Evolutionary conservation across 2,113 vertebrate species (phyloP).

Genomic region (Camelus dromedarius): DNA sequence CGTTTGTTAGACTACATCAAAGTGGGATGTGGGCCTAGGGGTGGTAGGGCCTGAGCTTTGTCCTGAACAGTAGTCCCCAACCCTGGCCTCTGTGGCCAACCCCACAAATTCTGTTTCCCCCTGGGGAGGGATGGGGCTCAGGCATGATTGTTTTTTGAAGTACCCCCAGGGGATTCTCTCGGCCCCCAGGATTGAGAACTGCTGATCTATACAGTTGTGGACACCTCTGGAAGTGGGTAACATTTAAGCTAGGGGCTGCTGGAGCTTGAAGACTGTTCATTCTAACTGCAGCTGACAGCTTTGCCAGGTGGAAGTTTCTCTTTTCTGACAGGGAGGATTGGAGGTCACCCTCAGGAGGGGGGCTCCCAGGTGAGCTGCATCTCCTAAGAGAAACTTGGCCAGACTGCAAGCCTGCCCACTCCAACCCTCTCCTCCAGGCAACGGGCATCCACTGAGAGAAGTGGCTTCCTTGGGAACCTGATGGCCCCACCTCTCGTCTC

Average conservation of each 20-base stretch:
- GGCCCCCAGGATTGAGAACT: not conserved
- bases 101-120: not conserved
- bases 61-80: not conserved
- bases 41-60: not conserved
- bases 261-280: not conserved
- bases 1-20: not conserved
- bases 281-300: slow-evolving; percentile 6
- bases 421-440: not conserved
- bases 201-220: not conserved
- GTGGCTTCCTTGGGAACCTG: not conserved
- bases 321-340: not conserved
- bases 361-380: not conserved
- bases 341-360: not conserved
- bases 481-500: not conserved
- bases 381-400: not conserved
- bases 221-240: not conserved
- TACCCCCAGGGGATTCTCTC: not conserved
- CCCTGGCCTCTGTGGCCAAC: not conserved
- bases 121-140: accelerated
- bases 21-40: not conserved
- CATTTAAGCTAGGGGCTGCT: not conserved
- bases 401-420: not conserved
- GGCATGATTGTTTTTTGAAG: not conserved
- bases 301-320: not conserved
- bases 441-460: not conserved